A percentile compares a stretch with the other conserved stretches of the same genome.
Conservation (phyloP, 2,113 vertebrate genomes). For the Suricata suricatta region DNA sequence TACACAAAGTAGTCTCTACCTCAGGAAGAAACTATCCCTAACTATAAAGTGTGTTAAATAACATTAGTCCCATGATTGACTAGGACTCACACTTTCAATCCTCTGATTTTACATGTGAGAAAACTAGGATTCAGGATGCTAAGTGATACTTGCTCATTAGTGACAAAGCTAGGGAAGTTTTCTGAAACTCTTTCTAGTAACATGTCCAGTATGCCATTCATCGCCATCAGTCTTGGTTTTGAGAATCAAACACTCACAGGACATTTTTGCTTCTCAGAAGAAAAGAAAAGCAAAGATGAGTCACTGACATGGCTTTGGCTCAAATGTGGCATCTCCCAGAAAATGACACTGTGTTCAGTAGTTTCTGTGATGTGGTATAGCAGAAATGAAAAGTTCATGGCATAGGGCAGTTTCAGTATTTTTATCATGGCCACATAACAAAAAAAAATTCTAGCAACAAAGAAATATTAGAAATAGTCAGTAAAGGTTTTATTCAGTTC, state of each 20-base stretch:
- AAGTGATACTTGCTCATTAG: neutral
- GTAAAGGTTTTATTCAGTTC: neutral
- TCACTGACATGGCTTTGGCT: neutral
- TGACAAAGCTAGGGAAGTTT: neutral
- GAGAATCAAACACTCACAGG: neutral
- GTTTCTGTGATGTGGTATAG: fast-evolving
- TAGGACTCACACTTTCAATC: neutral
- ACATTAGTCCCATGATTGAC: neutral
- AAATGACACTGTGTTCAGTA: neutral
- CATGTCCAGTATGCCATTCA: neutral
- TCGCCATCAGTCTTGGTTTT: neutral
- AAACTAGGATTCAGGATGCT: neutral
- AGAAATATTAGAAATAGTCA: neutral
- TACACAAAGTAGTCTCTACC: neutral
- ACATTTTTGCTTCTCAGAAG: neutral
- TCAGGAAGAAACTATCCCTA: neutral
- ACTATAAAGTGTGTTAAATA: neutral
- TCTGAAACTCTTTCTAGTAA: neutral
- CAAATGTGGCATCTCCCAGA: neutral
- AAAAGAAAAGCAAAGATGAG: neutral
- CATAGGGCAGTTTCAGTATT: fast-evolving
- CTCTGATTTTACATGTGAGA: neutral
- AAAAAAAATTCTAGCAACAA: neutral
- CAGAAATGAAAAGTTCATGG: neutral
- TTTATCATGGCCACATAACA: neutral